Evolutionary conservation across 2,113 vertebrate species (phyloP), one percentile per base, ranked within the genome.

Genomic region (Leptosomus discolor): DNA sequence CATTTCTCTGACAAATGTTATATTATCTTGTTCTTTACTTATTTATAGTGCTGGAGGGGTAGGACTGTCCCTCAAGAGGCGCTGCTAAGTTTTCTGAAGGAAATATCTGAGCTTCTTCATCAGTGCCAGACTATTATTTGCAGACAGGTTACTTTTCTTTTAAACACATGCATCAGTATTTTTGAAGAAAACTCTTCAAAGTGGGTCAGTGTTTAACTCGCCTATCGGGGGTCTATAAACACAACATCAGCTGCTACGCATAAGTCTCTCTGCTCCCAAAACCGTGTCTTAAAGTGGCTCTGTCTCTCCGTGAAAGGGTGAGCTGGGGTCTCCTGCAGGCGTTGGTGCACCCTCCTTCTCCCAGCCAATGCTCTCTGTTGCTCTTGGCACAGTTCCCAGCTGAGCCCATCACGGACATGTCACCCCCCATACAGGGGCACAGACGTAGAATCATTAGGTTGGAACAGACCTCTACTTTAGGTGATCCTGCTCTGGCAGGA

Each of bases 41-140:
- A 95, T 93, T 97, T 74, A 92, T 90, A 84, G 76, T 23, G 75
- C 97, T 88, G 90, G 94, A 94, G 92, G 92, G 90, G 79, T 80
- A 93, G 56, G 63, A 58, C 51, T 50, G 46, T 70, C 88, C 85
- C 90, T 94, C 85, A 77, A 80, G 94, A 93, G 75, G 68, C 0
- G 0, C 26, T 1, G 4, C 6, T 1, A 86, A 77, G 78, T 71
- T 58, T 95, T 94, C 71, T 41, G 79, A 81, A 95, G 77, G 82
- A 93, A 90, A 57, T 41, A 79, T 41, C 90, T 20, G 56, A 92
- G 88, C 57, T 83, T 61, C 75, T 73, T 76, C 82, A 71, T 39
- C 20, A 43, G 74, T 3, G 27, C 32, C 90, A 82, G 53, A 34
- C 57, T n/a, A 41, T 46, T 64, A 69, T 79, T 71, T 94, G 81